Evolutionary conservation across 2,888 invertebrate species (phyloP).

Genomic region (Entomobrya multifasciata): DNA sequence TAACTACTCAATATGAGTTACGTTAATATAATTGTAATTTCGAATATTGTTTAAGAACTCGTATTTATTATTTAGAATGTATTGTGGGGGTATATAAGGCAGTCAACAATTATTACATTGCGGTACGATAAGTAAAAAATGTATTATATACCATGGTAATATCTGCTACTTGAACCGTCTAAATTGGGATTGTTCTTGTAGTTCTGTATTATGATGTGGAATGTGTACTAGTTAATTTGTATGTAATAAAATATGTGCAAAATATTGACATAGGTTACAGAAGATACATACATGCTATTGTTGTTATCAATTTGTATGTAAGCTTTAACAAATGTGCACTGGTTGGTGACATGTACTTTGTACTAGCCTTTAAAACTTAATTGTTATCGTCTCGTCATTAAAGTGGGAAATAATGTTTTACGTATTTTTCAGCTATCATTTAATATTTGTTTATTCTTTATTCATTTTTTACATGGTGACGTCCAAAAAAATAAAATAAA

Average conservation of each 20-base stretch:
- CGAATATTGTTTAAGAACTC: background rate
- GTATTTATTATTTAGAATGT: background rate
- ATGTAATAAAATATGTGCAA: background rate
- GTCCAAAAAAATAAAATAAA: too few relatives aligned
- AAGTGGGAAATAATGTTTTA: conserved; percentile 9
- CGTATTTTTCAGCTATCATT: background rate
- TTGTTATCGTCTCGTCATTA: conserved; percentile 17
- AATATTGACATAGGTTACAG: background rate
- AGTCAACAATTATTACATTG: background rate
- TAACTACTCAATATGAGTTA: conserved; percentile 1
- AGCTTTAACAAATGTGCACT: background rate
- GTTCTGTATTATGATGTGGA: conserved; percentile 7
- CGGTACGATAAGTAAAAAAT: background rate
- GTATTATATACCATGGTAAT: conserved; percentile 26
- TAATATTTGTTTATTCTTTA: background rate
- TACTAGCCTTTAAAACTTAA: conserved; percentile 20
- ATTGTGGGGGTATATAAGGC: background rate
- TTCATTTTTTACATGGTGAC: background rate
- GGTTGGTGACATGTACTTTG: background rate
- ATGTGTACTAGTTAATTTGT: conserved; percentile 36
- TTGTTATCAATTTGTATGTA: background rate
- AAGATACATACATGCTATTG: background rate
- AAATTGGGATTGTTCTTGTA: background rate
- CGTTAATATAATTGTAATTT: background rate
- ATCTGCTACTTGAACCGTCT: conserved; percentile 10